These are phyloP conservation scores for Psix sp. DNA, from an alignment of 1,140 invertebrate species.

Conservation along the genomic window DNA sequence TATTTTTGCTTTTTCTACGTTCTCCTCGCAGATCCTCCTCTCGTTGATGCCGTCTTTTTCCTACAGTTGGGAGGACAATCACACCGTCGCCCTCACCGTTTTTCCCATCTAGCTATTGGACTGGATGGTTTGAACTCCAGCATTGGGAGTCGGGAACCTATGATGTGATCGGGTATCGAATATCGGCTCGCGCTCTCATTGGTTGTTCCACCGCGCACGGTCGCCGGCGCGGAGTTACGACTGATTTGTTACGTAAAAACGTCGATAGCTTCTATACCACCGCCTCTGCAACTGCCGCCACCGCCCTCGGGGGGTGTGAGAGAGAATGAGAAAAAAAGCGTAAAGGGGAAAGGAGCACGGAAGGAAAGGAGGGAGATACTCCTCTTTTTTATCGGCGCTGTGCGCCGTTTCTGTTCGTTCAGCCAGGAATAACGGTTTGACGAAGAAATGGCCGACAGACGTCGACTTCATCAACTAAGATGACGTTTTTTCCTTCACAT, in stretches of 20 bases:
- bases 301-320: slow-evolving; percentile 62
- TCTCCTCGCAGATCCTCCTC: slow-evolving; percentile 62
- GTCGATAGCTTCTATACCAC: slow-evolving; percentile 76
- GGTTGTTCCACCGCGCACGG: slow-evolving; percentile 72
- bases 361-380: slow-evolving; percentile 62
- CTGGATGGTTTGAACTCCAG: slow-evolving; percentile 67
- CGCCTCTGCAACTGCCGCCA: slow-evolving; percentile 64
- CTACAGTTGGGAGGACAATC: slow-evolving; percentile 46
- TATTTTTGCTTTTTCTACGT: slow-evolving; percentile 62
- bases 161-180: slow-evolving; percentile 77
- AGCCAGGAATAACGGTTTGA: slow-evolving; percentile 73
- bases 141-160: slow-evolving; percentile 70
- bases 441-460: slow-evolving; percentile 75
- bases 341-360: slow-evolving; percentile 61
- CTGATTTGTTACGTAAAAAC: slow-evolving; percentile 79
- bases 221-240: slow-evolving; percentile 75
- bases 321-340: slow-evolving; percentile 54
- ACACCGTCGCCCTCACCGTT: slow-evolving; percentile 62
- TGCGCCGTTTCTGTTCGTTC: slow-evolving; percentile 72
- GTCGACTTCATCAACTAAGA: slow-evolving; percentile 65
- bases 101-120: slow-evolving; percentile 77
- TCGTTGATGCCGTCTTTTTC: slow-evolving; percentile 40
- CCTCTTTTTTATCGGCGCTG: slow-evolving; percentile 75
- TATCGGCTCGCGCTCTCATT: slow-evolving; percentile 76
- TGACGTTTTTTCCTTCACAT: slow-evolving; percentile 61